phyloP scores from a whole-genome alignment of 2,797 vertebrate genomes.

The Labeo calbasu region DNA sequence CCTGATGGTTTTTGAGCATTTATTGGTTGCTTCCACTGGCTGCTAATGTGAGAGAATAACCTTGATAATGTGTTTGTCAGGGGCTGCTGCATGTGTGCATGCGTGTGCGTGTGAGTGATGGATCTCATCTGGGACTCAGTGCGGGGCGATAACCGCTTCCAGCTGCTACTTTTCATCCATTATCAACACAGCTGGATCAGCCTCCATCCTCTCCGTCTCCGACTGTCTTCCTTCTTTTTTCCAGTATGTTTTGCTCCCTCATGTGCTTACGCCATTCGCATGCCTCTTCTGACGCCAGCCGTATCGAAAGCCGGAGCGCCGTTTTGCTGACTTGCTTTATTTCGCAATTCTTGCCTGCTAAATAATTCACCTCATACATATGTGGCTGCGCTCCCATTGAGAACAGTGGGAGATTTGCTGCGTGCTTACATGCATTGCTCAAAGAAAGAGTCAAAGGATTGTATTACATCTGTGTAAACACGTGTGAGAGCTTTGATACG shows the following conservation, averaged over 20 bases:
- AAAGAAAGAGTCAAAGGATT: constrained; percentile 4
- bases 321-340: constrained; percentile 61
- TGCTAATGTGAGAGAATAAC: constrained; percentile 57
- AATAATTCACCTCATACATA: constrained; percentile 49
- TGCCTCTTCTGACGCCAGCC: neutral
- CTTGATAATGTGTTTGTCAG: constrained; percentile 55
- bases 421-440: constrained; percentile 13
- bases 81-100: constrained; percentile 40
- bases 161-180: constrained; percentile 75
- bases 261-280: constrained; percentile 53
- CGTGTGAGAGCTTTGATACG: constrained; percentile 23
- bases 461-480: constrained; percentile 37
- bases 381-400: constrained; percentile 1
- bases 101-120: constrained; percentile 39
- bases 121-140: constrained; percentile 62
- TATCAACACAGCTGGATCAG: constrained; percentile 77
- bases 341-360: constrained; percentile 43
- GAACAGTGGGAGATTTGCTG: constrained; percentile 6
- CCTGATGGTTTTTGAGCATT: constrained; percentile 39
- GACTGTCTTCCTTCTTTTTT: neutral
- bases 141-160: constrained; percentile 71
- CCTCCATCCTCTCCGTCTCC: constrained; percentile 15
- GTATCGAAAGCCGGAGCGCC: constrained; percentile 17
- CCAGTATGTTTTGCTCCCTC: constrained; percentile 6
- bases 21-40: constrained; percentile 29